phyloP scores from a whole-genome alignment of 2,888 invertebrate genomes.

The Synanthedon myopaeformis region DNA sequence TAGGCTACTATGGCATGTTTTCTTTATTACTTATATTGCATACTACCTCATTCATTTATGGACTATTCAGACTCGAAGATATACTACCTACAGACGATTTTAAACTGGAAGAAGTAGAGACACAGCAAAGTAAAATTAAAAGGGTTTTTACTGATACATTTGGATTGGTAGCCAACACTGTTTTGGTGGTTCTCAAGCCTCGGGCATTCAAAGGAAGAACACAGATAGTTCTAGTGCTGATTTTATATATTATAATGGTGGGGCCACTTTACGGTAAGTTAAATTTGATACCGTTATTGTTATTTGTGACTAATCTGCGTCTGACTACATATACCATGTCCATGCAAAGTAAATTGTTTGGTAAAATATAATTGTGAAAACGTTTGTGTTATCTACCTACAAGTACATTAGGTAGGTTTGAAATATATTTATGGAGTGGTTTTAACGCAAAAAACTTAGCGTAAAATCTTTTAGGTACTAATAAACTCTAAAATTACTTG shows the following conservation, averaged over 20 bases:
- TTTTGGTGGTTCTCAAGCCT: constrained; percentile 45
- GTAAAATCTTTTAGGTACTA: too few species aligned
- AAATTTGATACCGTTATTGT: not conserved
- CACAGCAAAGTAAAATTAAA: constrained; percentile 17
- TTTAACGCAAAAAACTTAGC: too few species aligned
- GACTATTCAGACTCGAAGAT: constrained; percentile 50
- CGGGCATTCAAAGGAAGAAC: constrained; percentile 39
- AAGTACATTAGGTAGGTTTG: too few species aligned
- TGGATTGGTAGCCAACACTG: constrained; percentile 45
- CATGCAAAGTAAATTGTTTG: not conserved
- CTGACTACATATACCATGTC: too few species aligned
- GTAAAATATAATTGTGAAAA: not conserved
- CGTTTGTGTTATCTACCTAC: not conserved
- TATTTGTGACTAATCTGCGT: not conserved
- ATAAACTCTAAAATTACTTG: too few species aligned
- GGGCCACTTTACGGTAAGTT: constrained; percentile 63
- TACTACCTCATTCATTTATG: constrained; percentile 42
- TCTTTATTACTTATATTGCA: constrained; percentile 41
- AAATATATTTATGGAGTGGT: too few species aligned
- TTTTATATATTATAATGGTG: constrained; percentile 54
- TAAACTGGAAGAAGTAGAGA: constrained; percentile 9
- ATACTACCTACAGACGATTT: constrained; percentile 19
- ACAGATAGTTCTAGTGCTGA: constrained; percentile 47
- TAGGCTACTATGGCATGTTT: constrained; percentile 64
- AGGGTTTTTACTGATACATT: constrained; percentile 35